phyloP scores from a whole-genome alignment of 1,140 invertebrate genomes.

The Apolygus lucorum region DNA sequence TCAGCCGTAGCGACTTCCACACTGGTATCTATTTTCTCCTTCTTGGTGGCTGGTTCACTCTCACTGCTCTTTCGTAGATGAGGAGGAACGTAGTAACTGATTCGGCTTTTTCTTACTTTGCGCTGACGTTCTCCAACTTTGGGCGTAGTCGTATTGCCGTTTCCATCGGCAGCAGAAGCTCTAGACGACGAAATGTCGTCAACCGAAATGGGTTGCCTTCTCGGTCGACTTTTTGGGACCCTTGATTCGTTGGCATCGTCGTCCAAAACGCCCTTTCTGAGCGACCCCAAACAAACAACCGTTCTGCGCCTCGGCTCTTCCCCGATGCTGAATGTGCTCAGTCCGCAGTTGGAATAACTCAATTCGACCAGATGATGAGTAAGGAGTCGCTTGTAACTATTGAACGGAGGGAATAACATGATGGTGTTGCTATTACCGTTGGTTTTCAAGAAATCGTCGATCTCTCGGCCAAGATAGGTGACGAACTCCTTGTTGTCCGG shows the following conservation, averaged over 20 bases:
- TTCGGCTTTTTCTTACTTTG: background rate
- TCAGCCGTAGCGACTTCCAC: background rate
- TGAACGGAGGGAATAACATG: conserved; percentile 1
- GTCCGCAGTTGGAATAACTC: background rate
- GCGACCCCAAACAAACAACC: background rate
- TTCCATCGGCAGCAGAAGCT: background rate
- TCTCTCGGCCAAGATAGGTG: background rate
- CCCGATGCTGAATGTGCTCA: conserved; percentile 7
- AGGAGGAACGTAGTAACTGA: conserved; percentile 2
- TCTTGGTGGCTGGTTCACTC: background rate
- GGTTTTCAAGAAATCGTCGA: background rate
- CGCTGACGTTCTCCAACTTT: background rate
- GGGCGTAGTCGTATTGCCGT: background rate
- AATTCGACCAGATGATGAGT: background rate
- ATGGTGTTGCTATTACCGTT: background rate
- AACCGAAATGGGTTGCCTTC: background rate
- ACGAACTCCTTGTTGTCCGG: background rate
- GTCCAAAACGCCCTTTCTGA: background rate
- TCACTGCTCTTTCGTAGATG: background rate
- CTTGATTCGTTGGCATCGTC: background rate
- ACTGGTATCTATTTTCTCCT: background rate
- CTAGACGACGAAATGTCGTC: background rate
- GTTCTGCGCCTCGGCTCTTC: background rate
- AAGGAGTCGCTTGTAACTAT: background rate
- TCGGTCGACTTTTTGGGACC: background rate